These are phyloP conservation scores for Melanotaenia parkinsoni DNA, from an alignment of 2,797 vertebrate species.

Conservation along the genomic window DNA sequence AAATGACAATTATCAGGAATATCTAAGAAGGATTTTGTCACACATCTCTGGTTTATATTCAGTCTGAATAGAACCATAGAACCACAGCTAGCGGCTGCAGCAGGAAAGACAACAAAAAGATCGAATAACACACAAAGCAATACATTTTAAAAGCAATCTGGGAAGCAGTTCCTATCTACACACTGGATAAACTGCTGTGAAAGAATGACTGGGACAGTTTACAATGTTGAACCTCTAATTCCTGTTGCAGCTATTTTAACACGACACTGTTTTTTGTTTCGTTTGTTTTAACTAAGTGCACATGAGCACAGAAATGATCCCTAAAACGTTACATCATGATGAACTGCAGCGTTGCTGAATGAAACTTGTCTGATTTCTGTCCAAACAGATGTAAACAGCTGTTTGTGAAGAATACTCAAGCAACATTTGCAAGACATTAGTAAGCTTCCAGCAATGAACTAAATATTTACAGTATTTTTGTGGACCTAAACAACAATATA, in stretches of 20 bases:
- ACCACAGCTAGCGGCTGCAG: conserved; percentile 47
- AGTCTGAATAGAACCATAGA: conserved; percentile 36
- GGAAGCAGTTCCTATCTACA: conserved; percentile 36
- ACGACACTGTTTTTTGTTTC: background rate
- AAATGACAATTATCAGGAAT: conserved; percentile 45
- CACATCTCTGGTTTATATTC: conserved; percentile 41
- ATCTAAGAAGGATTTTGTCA: conserved; percentile 44
- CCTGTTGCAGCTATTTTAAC: conserved; percentile 1
- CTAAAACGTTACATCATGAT: conserved; percentile 11
- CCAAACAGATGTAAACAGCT: conserved; percentile 34
- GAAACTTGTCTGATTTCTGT: conserved; percentile 33
- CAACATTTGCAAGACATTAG: conserved; percentile 43
- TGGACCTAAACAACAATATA: conserved; percentile 24
- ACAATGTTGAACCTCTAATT: background rate
- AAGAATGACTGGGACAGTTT: conserved; percentile 8
- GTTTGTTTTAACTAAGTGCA: background rate
- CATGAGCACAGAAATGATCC: conserved; percentile 25
- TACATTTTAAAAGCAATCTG: conserved; percentile 13
- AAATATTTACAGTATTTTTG: conserved; percentile 22
- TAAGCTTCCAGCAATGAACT: conserved; percentile 20
- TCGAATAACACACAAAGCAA: background rate
- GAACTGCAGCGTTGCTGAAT: conserved; percentile 17
- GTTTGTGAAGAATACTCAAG: conserved; percentile 37
- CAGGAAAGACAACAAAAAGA: conserved; percentile 5
- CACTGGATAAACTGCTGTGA: conserved; percentile 19